Evolutionary conservation across 2,113 vertebrate genomes (phyloP).

Genomic region (Perca flavescens): DNA sequence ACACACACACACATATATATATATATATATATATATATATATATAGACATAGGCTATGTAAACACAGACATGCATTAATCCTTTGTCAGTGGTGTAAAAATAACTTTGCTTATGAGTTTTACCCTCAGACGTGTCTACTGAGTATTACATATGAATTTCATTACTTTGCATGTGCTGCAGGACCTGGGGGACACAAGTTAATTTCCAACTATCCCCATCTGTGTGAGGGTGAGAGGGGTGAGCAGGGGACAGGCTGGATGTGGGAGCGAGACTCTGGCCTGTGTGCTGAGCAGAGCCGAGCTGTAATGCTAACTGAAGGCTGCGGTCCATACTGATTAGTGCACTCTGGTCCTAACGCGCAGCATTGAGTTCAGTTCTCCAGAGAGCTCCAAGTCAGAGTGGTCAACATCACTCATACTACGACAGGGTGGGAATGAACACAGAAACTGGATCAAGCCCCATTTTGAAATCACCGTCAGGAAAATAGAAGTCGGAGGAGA

Average conservation of each 20-base stretch:
- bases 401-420: conserved; percentile 55
- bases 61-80: conserved; percentile 41
- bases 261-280: conserved; percentile 26
- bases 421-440: conserved; percentile 34
- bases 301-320: conserved; percentile 60
- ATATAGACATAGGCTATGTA: conserved; percentile 3
- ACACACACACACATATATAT: conserved; percentile 2
- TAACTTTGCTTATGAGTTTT: not conserved
- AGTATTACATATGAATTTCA: not conserved
- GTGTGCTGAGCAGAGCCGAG: conserved; percentile 24
- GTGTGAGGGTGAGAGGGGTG: conserved; percentile 28
- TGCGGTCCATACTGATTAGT: conserved; percentile 62
- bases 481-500: not conserved
- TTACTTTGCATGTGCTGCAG: conserved; percentile 21
- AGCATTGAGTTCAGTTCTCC: conserved; percentile 49
- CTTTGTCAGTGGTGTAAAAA: conserved; percentile 30
- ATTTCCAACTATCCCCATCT: conserved; percentile 30
- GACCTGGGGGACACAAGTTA: conserved; percentile 5
- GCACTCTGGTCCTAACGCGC: conserved; percentile 54
- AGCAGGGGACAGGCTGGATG: conserved; percentile 31
- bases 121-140: conserved; percentile 23
- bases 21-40: too few species aligned
- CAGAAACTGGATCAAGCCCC: not conserved
- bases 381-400: conserved; percentile 42
- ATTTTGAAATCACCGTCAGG: not conserved